Evolutionary conservation across 1,140 invertebrate species (phyloP).

Genomic region (Drosophila mayri): DNA sequence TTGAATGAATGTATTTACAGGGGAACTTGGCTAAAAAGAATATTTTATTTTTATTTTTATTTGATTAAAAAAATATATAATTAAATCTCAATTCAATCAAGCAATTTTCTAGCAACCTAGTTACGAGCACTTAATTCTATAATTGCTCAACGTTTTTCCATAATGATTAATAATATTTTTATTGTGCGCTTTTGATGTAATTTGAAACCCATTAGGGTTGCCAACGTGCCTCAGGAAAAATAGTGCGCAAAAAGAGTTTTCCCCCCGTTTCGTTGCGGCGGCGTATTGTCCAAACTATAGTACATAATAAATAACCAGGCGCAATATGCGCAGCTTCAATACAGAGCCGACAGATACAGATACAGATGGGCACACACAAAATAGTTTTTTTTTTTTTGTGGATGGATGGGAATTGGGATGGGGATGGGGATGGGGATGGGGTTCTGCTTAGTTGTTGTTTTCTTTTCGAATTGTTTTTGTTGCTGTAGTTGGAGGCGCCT

Average conservation of each 20-base stretch:
- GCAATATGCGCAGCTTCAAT: conserved; percentile 81
- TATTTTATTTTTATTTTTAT: not conserved
- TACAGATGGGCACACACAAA: conserved; percentile 38
- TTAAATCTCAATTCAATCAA: not conserved
- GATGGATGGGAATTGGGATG: not conserved
- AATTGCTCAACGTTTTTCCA: conserved; percentile 33
- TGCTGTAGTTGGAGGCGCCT: conserved; percentile 61
- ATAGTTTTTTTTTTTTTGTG: conserved; percentile 42
- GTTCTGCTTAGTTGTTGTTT: conserved; percentile 27
- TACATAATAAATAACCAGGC: conserved; percentile 78
- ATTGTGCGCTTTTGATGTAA: conserved; percentile 27
- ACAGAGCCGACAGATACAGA: conserved; percentile 60
- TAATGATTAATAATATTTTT: conserved; percentile 28
- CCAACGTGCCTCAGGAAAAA: conserved; percentile 25
- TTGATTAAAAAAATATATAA: not conserved
- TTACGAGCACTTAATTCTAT: conserved; percentile 39
- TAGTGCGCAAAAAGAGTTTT: conserved; percentile 56
- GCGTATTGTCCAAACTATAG: conserved; percentile 47
- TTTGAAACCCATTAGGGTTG: conserved; percentile 50
- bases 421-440: not conserved
- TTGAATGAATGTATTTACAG: conserved; percentile 32
- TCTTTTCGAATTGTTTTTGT: conserved; percentile 22
- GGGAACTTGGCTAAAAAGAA: conserved; percentile 2
- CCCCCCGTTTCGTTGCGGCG: conserved; percentile 9
- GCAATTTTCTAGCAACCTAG: conserved; percentile 3